Conservation (phyloP, 2,888 invertebrate genomes). For the Dinocampus coccinellae region DNA sequence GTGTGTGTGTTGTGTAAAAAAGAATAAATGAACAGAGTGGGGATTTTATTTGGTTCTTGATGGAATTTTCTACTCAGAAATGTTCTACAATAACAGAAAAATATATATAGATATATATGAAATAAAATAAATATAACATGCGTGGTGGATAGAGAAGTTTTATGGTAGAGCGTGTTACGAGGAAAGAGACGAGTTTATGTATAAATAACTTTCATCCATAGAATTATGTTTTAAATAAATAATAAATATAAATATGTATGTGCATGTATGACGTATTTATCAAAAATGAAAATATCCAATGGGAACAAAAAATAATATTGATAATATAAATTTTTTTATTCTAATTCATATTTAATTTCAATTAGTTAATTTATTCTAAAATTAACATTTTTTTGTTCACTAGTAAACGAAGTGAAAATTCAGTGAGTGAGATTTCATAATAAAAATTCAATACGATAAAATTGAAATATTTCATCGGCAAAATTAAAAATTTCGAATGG, state of each 20-base stretch:
- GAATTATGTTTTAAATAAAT: slow-evolving; percentile 26
- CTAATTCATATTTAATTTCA: too few relatives aligned
- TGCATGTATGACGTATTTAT: too few relatives aligned
- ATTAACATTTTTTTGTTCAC: too few relatives aligned
- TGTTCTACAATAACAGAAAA: neutral
- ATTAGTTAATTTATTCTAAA: too few relatives aligned
- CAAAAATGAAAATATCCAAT: too few relatives aligned
- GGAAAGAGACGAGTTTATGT: slow-evolving; percentile 12
- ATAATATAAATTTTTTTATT: too few relatives aligned
- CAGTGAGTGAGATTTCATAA: neutral
- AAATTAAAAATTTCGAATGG: neutral
- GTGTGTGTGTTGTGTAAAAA: neutral
- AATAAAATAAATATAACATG: neutral
- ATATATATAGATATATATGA: too few relatives aligned
- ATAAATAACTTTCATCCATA: slow-evolving; percentile 28
- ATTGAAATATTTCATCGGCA: too few relatives aligned
- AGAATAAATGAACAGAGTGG: neutral
- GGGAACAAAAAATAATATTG: too few relatives aligned
- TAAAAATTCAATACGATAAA: neutral
- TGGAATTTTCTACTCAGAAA: neutral
- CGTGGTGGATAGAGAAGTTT: slow-evolving; percentile 20
- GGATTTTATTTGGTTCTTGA: neutral
- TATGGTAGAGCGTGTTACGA: slow-evolving; percentile 25
- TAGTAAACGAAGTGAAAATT: neutral
- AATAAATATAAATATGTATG: neutral